phyloP scores from a whole-genome alignment of 2,888 invertebrate genomes.

The Mactromeris polynyma region DNA sequence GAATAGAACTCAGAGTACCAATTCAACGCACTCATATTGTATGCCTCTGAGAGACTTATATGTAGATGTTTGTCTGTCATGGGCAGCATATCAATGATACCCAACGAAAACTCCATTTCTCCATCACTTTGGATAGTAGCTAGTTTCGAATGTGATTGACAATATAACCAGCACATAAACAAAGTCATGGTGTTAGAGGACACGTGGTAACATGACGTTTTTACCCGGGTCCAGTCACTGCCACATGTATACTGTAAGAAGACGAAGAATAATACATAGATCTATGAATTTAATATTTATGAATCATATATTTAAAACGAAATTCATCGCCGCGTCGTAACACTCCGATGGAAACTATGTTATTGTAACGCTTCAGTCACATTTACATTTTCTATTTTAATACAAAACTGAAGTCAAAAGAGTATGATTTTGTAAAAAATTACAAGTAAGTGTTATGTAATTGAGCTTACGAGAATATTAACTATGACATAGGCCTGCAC shows the following conservation, averaged over 20 bases:
- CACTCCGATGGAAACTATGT: neutral
- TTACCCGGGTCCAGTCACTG: neutral
- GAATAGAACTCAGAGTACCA: neutral
- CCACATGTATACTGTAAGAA: neutral
- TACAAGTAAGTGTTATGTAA: neutral
- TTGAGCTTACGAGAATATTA: too few relatives aligned
- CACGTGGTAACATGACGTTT: neutral
- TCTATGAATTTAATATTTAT: neutral
- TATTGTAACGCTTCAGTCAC: neutral
- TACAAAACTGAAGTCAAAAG: neutral
- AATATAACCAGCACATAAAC: neutral
- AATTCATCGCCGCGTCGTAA: neutral
- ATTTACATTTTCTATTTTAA: neutral
- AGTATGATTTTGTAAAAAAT: neutral
- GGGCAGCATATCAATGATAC: neutral
- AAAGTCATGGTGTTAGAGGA: neutral
- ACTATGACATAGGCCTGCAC: too few relatives aligned
- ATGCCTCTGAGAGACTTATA: neutral
- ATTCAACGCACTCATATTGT: neutral
- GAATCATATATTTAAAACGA: neutral
- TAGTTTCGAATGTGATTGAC: neutral
- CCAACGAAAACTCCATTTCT: neutral
- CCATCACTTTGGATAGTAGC: neutral
- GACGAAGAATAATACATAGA: neutral
- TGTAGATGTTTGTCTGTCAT: neutral